Evolutionary conservation across 2,113 vertebrate species (phyloP).

Genomic region (Chunga burmeisteri): DNA sequence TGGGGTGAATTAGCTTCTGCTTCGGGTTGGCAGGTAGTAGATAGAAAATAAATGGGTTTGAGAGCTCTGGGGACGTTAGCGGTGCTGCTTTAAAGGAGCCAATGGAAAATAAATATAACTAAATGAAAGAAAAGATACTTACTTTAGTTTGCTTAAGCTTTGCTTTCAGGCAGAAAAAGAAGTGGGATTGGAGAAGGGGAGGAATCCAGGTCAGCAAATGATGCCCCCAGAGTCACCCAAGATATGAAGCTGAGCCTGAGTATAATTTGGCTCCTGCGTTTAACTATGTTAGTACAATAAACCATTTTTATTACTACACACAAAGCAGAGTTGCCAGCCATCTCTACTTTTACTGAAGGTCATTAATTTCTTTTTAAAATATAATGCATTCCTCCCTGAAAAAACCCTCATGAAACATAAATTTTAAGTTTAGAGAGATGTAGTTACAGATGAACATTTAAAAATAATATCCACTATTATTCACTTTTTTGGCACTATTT

Average conservation of each 20-base stretch:
- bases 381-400: slow-evolving; percentile 43
- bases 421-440: slow-evolving; percentile 57
- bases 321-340: slow-evolving; percentile 59
- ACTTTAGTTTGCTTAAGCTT: slow-evolving; percentile 28
- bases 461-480: slow-evolving; percentile 64
- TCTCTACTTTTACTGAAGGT: slow-evolving; percentile 64
- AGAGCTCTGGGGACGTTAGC: slow-evolving; percentile 34
- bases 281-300: slow-evolving; percentile 67
- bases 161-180: slow-evolving; percentile 17
- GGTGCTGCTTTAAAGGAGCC: background rate
- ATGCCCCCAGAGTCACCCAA: background rate
- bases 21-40: slow-evolving; percentile 15
- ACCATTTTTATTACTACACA: slow-evolving; percentile 75
- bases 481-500: slow-evolving; percentile 58
- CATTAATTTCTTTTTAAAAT: slow-evolving; percentile 68
- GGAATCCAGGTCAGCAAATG: slow-evolving; percentile 30
- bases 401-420: slow-evolving; percentile 48
- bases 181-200: background rate
- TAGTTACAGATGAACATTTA: slow-evolving; percentile 25
- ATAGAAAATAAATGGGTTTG: slow-evolving; percentile 58
- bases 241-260: background rate
- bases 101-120: slow-evolving; percentile 28
- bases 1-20: slow-evolving; percentile 50
- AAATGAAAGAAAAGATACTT: slow-evolving; percentile 55
- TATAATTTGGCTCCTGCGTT: slow-evolving; percentile 42